Evolutionary conservation across 2,113 vertebrate genomes (phyloP), one percentile per base, ranked within the genome.

Genomic region (Xiphophorus maculatus): DNA sequence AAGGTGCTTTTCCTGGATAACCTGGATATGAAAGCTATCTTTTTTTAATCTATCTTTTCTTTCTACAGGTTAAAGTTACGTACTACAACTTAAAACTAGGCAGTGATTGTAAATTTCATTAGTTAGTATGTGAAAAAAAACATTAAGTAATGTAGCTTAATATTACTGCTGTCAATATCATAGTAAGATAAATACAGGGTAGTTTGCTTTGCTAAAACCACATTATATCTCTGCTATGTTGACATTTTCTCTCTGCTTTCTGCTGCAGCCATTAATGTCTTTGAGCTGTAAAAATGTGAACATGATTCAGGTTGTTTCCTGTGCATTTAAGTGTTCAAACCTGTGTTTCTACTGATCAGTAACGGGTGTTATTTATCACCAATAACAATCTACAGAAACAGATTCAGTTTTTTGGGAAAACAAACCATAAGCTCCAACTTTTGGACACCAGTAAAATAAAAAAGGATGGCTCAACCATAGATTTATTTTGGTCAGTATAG

Each of bases 401-500:
- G 14, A 44, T 42, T 19, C 7, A n/a, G n/a, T n/a, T 13, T 71
- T 60, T 61, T 32, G 58, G n/a, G 22, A 11, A 60, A 32, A 29
- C 30, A 11, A 32, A 32, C 29, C 32, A 33, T 77, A 62, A 66
- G 51, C 60, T 17, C 35, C n/a, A 82, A 35, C 37, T 14, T 48
- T 3, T n/a, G 63, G 69, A 33, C 54, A 65, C 71, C 44, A 33
- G 40, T 32, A 66, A 3, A 14, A 71, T 25, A 65, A 42, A 64
- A 69, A 35, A 77, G 60, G 42, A 7, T 30, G 32, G 40, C 54
- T 42, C 40, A 42, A 35, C 65, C 35, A 82, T 27, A 62, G 72
- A 61, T 32, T n/a, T 76, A 13, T 42, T 42, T 15, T 76, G 42
- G 37, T 71, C 40, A 2, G 9, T 12, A 5, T 5, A 86, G 75